Evolutionary conservation across 2,113 vertebrate genomes (phyloP).

Genomic region (Gnathonemus longibarbis): DNA sequence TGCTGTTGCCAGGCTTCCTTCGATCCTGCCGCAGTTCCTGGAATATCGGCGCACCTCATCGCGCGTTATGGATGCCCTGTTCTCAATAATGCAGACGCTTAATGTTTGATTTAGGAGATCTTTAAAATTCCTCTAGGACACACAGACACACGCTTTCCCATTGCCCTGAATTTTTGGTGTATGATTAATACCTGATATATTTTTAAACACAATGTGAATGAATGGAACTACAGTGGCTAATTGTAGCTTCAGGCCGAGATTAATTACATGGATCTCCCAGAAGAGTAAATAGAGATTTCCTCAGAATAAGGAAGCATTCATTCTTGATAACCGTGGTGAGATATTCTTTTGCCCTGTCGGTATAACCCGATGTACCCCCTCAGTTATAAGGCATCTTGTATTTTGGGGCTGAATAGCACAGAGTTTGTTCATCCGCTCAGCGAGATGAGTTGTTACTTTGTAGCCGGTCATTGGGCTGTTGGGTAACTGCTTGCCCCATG

Average conservation of each 20-base stretch:
- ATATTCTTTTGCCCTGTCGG: not conserved
- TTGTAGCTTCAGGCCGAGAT: not conserved
- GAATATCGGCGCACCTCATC: not conserved
- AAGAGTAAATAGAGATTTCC: not conserved
- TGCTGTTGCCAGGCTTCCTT: not conserved
- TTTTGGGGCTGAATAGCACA: not conserved
- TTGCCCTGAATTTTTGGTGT: slow-evolving; percentile 1
- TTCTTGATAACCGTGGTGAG: not conserved
- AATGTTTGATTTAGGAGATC: not conserved
- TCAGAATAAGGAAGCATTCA: not conserved
- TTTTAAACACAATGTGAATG: not conserved
- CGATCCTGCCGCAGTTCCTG: not conserved
- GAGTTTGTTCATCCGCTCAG: not conserved
- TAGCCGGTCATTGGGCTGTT: not conserved
- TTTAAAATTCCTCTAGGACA: not conserved
- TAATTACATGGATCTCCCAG: not conserved
- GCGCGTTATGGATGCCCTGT: not conserved
- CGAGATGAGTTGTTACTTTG: not conserved
- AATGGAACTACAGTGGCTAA: not conserved
- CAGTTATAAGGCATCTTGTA: not conserved
- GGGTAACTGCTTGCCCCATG: not conserved
- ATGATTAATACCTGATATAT: not conserved
- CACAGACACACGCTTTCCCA: not conserved
- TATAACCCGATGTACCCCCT: not conserved
- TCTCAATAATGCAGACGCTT: not conserved